phyloP scores from a whole-genome alignment of 2,113 vertebrate species.

The Grammomys surdaster region DNA sequence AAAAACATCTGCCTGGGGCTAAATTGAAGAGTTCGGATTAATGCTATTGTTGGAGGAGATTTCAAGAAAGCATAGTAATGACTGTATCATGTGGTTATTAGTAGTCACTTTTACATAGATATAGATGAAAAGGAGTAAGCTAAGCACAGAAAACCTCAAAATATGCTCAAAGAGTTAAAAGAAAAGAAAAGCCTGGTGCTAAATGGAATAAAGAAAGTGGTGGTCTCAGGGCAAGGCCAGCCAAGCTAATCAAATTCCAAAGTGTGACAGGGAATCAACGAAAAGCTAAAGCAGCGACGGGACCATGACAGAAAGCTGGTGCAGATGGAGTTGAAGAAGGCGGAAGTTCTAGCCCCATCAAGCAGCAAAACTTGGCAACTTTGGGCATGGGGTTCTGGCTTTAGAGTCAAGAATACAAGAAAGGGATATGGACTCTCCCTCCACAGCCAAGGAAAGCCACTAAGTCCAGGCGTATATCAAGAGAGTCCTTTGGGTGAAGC shows the following conservation, averaged over 20 bases:
- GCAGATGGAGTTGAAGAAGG: neutral
- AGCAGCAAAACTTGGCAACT: neutral
- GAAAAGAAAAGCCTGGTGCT: neutral
- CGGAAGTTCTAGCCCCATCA: neutral
- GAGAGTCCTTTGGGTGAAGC: neutral
- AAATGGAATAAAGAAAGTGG: neutral
- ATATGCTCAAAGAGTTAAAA: neutral
- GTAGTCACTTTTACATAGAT: neutral
- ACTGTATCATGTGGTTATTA: neutral
- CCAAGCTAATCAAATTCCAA: neutral
- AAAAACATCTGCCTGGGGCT: neutral
- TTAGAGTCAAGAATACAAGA: neutral
- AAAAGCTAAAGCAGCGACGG: neutral
- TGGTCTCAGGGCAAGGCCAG: neutral
- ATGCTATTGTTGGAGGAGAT: neutral
- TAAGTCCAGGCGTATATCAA: neutral
- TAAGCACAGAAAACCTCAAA: neutral
- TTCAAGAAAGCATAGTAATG: neutral
- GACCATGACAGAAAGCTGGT: neutral
- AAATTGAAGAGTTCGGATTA: neutral
- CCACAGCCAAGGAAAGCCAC: neutral
- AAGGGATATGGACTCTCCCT: neutral
- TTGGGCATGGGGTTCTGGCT: neutral
- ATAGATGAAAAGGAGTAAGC: neutral
- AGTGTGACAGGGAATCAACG: neutral